Base-by-base conservation (phyloP, 2,113 vertebrate genomes). In the Phylloscopus trochilus region DNA sequence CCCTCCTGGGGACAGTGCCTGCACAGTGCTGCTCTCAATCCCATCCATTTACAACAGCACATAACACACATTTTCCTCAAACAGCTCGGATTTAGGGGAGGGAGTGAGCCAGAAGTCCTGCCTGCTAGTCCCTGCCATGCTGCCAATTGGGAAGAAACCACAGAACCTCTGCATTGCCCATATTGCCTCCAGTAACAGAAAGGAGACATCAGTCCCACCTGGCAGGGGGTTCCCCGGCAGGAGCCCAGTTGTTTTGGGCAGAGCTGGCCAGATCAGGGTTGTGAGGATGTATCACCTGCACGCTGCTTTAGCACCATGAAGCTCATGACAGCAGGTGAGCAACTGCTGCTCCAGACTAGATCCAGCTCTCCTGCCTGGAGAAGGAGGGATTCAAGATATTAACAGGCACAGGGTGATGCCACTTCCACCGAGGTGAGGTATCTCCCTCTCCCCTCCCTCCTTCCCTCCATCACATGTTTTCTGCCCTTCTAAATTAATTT, bases 391-490 rank as follows among this genome's bases (percentile, higher is more conserved):
- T 55, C 46, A 60, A 24, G 9, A 19, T 28, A 9, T 46, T 39
- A 44, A 43, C 24, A 75, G 28, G 7, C 55, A 58, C 18, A 12
- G 39, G 11, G 28, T 5, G 16, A 77, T 14, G 47, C 35, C 43
- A 10, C 27, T 49, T 69, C 67, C 35, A 47, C 11, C 0, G 2
- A 4, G 1, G 11, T 10, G 30, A 44, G 15, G 2, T 12, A 5
- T 53, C 37, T 43, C 17, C 13, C 51, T 85, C 47, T 58, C 18
- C 3, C 5, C 22, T 64, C 31, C 41, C 6, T 64, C 20, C 47
- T n/a, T n/a, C n/a, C n/a, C n/a, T n/a, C n/a, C n/a, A n/a, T n/a
- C 1, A 11, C 0, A 0, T 2, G 6, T 60, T 78, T 86, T 41
- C 44, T 75, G 4, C 7, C 35, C 37, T n/a, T 89, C 52, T 78